Evolutionary conservation across 2,113 vertebrate genomes (phyloP).

Genomic region (Shinisaurus crocodilurus): DNA sequence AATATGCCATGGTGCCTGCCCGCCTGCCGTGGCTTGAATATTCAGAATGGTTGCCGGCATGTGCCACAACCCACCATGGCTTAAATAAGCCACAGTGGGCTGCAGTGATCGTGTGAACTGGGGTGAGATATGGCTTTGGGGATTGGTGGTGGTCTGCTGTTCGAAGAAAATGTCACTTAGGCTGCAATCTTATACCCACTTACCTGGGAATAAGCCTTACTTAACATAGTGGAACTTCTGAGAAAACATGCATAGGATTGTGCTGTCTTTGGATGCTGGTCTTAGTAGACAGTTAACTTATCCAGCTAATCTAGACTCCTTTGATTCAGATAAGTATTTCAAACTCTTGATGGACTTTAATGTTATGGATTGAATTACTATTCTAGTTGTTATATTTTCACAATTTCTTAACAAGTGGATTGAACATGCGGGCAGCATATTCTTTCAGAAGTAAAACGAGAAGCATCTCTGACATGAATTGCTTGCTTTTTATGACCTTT

Average conservation of each 20-base stretch:
- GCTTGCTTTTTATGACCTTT: no score
- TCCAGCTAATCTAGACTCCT: background rate
- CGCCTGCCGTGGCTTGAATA: no score
- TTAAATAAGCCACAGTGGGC: no score
- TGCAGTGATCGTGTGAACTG: no score
- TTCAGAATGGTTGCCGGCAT: no score
- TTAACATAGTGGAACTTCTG: no score
- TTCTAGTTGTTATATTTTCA: background rate
- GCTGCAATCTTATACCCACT: no score
- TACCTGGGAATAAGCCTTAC: no score
- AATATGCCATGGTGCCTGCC: no score
- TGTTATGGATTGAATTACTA: background rate
- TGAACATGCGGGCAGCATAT: background rate
- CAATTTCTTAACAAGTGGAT: background rate
- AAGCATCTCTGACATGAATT: background rate
- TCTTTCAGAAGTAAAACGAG: background rate
- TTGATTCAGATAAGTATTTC: background rate
- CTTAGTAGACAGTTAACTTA: background rate
- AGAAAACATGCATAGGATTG: no score
- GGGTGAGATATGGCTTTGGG: background rate
- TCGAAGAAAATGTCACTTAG: background rate
- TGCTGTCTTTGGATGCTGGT: background rate
- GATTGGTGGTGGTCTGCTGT: background rate
- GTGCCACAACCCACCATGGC: no score
- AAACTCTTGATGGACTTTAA: background rate